Evolutionary conservation across 2,113 vertebrate genomes (phyloP).

Genomic region (Paracanthobrama guichenoti): DNA sequence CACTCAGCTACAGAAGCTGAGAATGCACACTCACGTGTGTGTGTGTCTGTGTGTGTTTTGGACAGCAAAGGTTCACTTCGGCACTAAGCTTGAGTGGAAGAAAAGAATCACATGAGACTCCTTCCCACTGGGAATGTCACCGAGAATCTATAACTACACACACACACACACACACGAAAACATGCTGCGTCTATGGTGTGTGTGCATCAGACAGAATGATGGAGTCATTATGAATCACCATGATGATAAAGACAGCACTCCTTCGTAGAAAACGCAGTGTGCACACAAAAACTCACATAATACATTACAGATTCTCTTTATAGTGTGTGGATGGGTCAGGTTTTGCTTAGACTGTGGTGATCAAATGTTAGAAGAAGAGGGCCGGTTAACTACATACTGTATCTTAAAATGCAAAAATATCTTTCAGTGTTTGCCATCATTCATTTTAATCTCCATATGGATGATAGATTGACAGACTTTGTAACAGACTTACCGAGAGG

Average conservation of each 20-base stretch:
- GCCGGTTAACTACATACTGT: not conserved
- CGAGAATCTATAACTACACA: constrained; percentile 52
- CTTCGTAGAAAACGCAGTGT: not conserved
- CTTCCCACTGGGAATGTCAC: constrained; percentile 78
- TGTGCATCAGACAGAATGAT: constrained; percentile 51
- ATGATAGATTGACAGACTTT: constrained; percentile 10
- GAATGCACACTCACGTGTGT: constrained; percentile 29
- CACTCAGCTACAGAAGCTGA: constrained; percentile 37
- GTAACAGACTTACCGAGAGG: constrained; percentile 16
- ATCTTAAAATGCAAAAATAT: not conserved
- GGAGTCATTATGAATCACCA: constrained; percentile 68
- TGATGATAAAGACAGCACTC: constrained; percentile 42
- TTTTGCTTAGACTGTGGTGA: not conserved
- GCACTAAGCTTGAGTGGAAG: constrained; percentile 43
- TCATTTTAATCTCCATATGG: constrained; percentile 7
- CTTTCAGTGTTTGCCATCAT: not conserved
- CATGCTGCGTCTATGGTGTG: constrained; percentile 16
- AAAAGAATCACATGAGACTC: constrained; percentile 62
- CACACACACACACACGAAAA: constrained; percentile 36
- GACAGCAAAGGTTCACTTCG: constrained; percentile 27
- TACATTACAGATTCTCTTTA: not conserved
- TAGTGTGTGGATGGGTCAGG: not conserved
- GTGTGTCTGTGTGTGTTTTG: constrained; percentile 31
- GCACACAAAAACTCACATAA: not conserved
- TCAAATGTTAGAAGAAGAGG: not conserved